phyloP scores from a whole-genome alignment of 2,888 invertebrate species.

The Drosophila koepferae region DNA sequence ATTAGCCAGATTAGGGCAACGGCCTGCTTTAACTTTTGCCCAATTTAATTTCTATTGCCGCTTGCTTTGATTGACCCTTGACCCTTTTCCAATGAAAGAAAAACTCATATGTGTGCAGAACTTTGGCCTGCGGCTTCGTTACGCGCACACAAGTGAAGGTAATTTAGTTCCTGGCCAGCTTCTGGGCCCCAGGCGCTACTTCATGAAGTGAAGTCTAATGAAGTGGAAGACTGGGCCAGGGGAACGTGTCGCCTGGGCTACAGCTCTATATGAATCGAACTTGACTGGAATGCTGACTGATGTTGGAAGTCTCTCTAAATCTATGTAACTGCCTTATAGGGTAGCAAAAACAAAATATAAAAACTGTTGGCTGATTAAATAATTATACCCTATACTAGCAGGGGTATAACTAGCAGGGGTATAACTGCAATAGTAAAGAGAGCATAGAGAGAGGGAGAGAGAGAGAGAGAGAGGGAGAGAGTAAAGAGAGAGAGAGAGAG shows the following conservation, averaged over 20 bases:
- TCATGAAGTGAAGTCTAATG: constrained; percentile 54
- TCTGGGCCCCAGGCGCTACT: constrained; percentile 30
- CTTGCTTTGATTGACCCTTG: constrained; percentile 60
- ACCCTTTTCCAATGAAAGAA: constrained; percentile 33
- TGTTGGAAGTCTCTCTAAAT: neutral
- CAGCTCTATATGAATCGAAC: neutral
- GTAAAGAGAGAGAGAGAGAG: no score
- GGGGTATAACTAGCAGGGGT: neutral
- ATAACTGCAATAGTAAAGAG: neutral
- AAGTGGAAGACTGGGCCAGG: constrained; percentile 44
- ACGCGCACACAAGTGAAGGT: constrained; percentile 69
- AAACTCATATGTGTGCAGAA: constrained; percentile 43
- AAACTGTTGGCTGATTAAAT: constrained; percentile 31
- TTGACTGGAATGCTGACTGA: neutral
- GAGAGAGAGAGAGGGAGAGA: no score
- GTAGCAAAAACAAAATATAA: constrained; percentile 23
- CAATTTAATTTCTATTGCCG: constrained; percentile 56
- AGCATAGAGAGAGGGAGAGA: no score
- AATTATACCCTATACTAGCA: constrained; percentile 10
- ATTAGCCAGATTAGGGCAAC: constrained; percentile 35
- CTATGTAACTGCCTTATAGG: constrained; percentile 23
- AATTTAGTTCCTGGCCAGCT: constrained; percentile 58
- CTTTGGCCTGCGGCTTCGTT: constrained; percentile 35
- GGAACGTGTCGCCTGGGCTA: neutral
- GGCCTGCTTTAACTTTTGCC: constrained; percentile 24